Percentiles rank a stretch among this genome's conserved stretches.
phyloP scores from a whole-genome alignment of 2,888 invertebrate species.

The Tyria jacobaeae region DNA sequence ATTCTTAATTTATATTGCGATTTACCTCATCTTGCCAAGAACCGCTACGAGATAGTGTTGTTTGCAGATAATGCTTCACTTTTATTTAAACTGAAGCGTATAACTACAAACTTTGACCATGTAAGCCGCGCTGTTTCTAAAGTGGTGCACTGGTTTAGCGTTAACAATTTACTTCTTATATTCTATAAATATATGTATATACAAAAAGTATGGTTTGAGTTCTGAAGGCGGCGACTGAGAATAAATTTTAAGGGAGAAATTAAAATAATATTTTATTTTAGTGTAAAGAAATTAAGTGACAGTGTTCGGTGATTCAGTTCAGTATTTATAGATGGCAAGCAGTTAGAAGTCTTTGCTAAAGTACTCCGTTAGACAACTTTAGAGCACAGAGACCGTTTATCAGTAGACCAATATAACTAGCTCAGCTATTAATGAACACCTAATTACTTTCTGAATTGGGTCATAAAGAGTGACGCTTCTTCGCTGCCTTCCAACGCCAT shows the following conservation, averaged over 20 bases:
- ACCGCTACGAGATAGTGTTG: no score
- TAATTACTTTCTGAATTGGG: constrained; percentile 51
- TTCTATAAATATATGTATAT: no score
- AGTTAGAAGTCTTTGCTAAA: neutral
- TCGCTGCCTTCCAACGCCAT: constrained; percentile 12
- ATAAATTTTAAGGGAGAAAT: neutral
- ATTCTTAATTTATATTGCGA: no score
- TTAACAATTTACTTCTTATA: no score
- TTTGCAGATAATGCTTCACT: no score
- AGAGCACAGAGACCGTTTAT: constrained; percentile 19
- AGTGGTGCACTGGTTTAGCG: no score
- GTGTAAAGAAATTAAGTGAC: no score
- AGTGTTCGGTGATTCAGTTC: neutral
- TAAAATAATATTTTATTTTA: neutral
- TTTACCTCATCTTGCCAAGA: no score
- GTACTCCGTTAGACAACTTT: neutral
- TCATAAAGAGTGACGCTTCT: constrained; percentile 36
- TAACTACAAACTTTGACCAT: no score
- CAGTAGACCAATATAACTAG: constrained; percentile 32
- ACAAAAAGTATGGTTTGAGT: neutral
- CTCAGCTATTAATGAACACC: constrained; percentile 45
- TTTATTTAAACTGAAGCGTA: no score
- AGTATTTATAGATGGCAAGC: neutral
- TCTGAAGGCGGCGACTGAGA: no score
- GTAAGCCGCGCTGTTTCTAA: no score